Percentiles rank a stretch among this genome's conserved stretches.
Evolutionary conservation across 2,797 vertebrate genomes (phyloP).

Genomic region (Urophycis tenuis): DNA sequence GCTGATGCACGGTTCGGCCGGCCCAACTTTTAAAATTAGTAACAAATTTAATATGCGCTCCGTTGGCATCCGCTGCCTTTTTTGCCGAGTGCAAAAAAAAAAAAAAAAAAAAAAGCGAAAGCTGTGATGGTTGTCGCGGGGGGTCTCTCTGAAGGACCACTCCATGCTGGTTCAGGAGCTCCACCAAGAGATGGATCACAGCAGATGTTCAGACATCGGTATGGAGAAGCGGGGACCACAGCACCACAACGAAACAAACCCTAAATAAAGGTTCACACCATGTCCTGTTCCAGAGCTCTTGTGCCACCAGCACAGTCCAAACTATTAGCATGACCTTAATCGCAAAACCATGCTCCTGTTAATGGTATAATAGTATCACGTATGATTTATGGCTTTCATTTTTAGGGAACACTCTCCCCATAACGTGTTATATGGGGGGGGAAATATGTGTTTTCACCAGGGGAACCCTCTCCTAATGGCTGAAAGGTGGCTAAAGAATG

Average conservation of each 20-base stretch:
- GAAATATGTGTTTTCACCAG: slow-evolving; percentile 75
- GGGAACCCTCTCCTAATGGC: slow-evolving; percentile 62
- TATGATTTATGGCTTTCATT: slow-evolving; percentile 78
- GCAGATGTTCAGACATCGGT: slow-evolving; percentile 68
- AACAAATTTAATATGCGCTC: slow-evolving; percentile 88
- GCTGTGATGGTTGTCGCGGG: slow-evolving; percentile 74
- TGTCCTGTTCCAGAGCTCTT: slow-evolving; percentile 36
- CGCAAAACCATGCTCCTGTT: slow-evolving; percentile 74
- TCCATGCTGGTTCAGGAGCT: slow-evolving; percentile 75
- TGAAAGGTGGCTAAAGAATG: slow-evolving; percentile 72
- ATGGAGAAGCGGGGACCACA: slow-evolving; percentile 38
- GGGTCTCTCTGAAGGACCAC: slow-evolving; percentile 77
- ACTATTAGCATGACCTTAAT: slow-evolving; percentile 72
- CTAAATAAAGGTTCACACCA: slow-evolving; percentile 50
- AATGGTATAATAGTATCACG: slow-evolving; percentile 69
- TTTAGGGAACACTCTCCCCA: slow-evolving; percentile 69
- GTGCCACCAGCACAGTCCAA: slow-evolving; percentile 61
- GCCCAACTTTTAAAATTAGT: slow-evolving; percentile 89
- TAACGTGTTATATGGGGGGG: slow-evolving; percentile 69
- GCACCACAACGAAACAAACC: slow-evolving; percentile 54
- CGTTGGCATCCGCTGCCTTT: slow-evolving; percentile 74
- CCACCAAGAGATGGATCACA: slow-evolving; percentile 60
- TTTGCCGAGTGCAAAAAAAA: slow-evolving; percentile 68
- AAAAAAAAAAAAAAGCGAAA: slow-evolving; percentile 48
- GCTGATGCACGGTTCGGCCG: slow-evolving; percentile 70